Evolutionary conservation across 2,888 invertebrate species (phyloP).

Genomic region (Drosophila recens): DNA sequence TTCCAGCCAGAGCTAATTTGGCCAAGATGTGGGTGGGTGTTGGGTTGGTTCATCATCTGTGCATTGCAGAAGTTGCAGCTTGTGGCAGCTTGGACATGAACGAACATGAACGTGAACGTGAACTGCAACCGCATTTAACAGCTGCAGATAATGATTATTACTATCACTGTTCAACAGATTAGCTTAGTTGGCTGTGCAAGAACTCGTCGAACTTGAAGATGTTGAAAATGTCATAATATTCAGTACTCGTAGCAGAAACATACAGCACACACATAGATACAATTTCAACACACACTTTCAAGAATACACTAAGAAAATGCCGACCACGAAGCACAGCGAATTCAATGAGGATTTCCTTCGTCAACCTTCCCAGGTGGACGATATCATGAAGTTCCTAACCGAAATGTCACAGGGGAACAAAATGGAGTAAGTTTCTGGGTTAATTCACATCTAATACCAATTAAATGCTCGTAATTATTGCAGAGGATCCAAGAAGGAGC

Average conservation of each 20-base stretch:
- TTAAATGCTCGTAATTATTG: background rate
- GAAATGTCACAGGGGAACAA: constrained; percentile 40
- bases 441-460: too few species aligned
- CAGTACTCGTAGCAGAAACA: background rate
- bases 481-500: constrained; percentile 5
- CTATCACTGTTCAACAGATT: constrained; percentile 64
- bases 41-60: constrained; percentile 6
- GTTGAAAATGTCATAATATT: constrained; percentile 4
- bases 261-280: background rate
- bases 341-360: constrained; percentile 47
- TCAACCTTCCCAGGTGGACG: constrained; percentile 32
- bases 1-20: constrained; percentile 56
- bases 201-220: constrained; percentile 2
- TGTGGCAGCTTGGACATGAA: constrained; percentile 13
- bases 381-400: constrained; percentile 33
- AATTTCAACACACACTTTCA: constrained; percentile 1
- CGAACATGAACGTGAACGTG: constrained; percentile 15
- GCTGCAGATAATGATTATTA: constrained; percentile 74
- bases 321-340: constrained; percentile 2
- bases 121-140: constrained; percentile 57
- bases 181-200: constrained; percentile 55
- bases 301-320: constrained; percentile 19
- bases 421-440: constrained; percentile 38
- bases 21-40: constrained; percentile 5
- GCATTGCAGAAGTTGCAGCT: constrained; percentile 9